A percentile compares a stretch with the other conserved stretches of the same genome.
Conservation (phyloP, 2,888 invertebrate genomes). For the Mimumesa dahlbomi region DNA sequence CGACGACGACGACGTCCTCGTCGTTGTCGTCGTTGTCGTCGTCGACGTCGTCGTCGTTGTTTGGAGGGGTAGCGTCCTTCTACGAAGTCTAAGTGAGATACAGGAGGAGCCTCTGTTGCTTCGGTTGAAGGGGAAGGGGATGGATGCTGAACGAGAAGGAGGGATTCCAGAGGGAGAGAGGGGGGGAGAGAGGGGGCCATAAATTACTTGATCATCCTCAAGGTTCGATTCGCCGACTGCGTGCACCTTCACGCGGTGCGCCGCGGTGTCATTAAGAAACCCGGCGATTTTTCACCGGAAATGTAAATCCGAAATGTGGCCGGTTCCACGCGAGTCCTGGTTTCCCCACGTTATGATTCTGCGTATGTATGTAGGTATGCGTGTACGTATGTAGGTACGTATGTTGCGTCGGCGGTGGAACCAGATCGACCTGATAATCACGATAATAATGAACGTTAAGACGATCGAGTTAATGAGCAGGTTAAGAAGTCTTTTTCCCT, state of each 20-base stretch:
- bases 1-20: too few species aligned
- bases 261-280: slow-evolving; percentile 42
- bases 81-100: slow-evolving; percentile 65
- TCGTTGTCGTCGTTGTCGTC: too few species aligned
- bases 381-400: too few species aligned
- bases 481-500: too few species aligned
- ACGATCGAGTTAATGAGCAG: too few species aligned
- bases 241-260: slow-evolving; percentile 46
- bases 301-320: slow-evolving; percentile 31
- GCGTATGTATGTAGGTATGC: too few species aligned
- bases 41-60: too few species aligned
- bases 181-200: slow-evolving; percentile 30
- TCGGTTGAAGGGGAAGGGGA: not conserved
- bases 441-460: too few species aligned
- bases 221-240: slow-evolving; percentile 58
- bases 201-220: slow-evolving; percentile 65
- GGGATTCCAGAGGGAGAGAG: slow-evolving; percentile 4
- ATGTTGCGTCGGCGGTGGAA: too few species aligned
- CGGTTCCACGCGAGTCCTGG: slow-evolving; percentile 1
- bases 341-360: too few species aligned
- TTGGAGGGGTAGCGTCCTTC: slow-evolving; percentile 74
- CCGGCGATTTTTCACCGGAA: slow-evolving; percentile 48
- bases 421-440: too few species aligned
- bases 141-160: not conserved
- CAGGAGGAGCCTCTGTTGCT: slow-evolving; percentile 23